Evolutionary conservation across 2,113 vertebrate species (phyloP).

Genomic region (Chlorocebus sabaeus): DNA sequence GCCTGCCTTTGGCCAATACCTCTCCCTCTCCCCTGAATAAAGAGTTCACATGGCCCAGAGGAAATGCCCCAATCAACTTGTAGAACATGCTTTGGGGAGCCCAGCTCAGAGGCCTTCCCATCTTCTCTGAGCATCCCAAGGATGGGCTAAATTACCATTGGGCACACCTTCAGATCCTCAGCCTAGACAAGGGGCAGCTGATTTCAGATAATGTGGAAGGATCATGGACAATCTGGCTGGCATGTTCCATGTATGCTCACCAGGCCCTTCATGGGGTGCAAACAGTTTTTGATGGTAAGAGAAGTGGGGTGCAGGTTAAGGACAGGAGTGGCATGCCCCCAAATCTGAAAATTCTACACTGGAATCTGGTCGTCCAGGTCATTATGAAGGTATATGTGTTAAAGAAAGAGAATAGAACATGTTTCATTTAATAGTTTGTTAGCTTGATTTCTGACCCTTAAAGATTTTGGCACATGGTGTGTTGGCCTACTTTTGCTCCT

Average conservation of each 20-base stretch:
- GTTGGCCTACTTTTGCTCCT: neutral
- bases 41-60: neutral
- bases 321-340: too few species aligned
- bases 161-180: neutral
- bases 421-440: neutral
- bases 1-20: neutral
- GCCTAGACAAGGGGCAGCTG: neutral
- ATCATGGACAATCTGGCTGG: neutral
- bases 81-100: neutral
- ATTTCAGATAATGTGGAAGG: neutral
- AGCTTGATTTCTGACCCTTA: neutral
- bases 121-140: neutral
- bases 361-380: neutral
- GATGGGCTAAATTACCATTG: accelerated
- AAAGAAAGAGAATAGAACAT: neutral
- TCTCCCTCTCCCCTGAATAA: neutral
- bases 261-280: neutral
- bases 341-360: neutral
- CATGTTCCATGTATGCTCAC: neutral
- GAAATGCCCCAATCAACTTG: accelerated
- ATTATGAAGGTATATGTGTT: neutral
- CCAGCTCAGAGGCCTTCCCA: neutral
- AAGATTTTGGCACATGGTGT: neutral
- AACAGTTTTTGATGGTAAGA: neutral
- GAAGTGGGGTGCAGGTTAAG: neutral